These are phyloP conservation scores for Heliconius erato DNA, from an alignment of 2,888 invertebrate genomes.

Conservation along the genomic window DNA sequence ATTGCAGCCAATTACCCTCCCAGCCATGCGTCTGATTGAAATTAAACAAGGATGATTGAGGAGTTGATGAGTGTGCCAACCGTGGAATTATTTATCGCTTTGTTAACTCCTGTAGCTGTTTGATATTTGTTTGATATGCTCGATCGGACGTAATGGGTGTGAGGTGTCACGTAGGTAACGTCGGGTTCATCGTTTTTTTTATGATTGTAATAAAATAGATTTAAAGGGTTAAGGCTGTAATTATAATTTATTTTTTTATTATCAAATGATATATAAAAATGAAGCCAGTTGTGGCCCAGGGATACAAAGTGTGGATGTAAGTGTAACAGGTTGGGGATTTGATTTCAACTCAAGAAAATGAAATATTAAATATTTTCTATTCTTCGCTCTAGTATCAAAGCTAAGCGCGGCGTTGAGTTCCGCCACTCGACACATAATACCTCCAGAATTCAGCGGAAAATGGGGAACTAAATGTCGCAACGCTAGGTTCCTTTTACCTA, in stretches of 20 bases:
- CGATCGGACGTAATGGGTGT: background rate
- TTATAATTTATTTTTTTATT: background rate
- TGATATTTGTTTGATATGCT: conserved; percentile 23
- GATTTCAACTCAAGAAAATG: too few relatives aligned
- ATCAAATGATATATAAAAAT: too few relatives aligned
- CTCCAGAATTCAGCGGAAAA: background rate
- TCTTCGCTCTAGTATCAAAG: too few relatives aligned
- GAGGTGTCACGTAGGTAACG: background rate
- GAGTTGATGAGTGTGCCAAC: conserved; percentile 57
- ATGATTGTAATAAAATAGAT: too few relatives aligned
- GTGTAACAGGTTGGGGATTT: too few relatives aligned
- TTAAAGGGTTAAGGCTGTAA: too few relatives aligned
- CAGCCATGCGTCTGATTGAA: conserved; percentile 69
- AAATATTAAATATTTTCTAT: too few relatives aligned
- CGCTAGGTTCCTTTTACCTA: background rate
- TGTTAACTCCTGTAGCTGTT: conserved; percentile 28
- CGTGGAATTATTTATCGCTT: conserved; percentile 44
- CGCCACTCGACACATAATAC: background rate
- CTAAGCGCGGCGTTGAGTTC: too few relatives aligned
- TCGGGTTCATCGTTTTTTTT: too few relatives aligned
- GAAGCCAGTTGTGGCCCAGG: too few relatives aligned
- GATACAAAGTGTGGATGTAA: too few relatives aligned
- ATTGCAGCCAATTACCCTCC: conserved; percentile 63
- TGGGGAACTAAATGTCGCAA: background rate
- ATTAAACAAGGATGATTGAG: conserved; percentile 68